Conservation (phyloP, 2,888 invertebrate species). For the Parnassius orleans region DNA sequence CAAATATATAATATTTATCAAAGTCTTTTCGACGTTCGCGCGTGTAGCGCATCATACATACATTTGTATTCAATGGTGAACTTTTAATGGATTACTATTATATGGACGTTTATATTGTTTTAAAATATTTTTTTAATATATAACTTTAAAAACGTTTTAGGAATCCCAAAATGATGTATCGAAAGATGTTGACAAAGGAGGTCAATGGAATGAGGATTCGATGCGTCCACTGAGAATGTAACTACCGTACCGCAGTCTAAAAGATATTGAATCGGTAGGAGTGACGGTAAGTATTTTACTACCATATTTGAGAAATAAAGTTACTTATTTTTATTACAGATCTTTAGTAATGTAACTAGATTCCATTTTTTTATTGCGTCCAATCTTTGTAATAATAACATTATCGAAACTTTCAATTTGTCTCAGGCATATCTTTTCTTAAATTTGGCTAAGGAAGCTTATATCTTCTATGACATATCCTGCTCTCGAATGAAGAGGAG, state of each 20-base stretch:
- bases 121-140: background rate
- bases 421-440: too few relatives aligned
- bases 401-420: too few relatives aligned
- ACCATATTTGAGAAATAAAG: too few relatives aligned
- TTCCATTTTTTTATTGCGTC: too few relatives aligned
- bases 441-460: too few relatives aligned
- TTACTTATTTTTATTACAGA: too few relatives aligned
- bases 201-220: slow-evolving; percentile 28
- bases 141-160: slow-evolving; percentile 16
- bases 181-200: slow-evolving; percentile 26
- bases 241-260: slow-evolving; percentile 38
- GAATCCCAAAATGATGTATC: slow-evolving; percentile 13
- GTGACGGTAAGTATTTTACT: slow-evolving; percentile 10
- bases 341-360: too few relatives aligned
- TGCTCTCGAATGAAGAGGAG: too few relatives aligned
- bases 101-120: too few relatives aligned
- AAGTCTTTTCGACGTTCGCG: slow-evolving; percentile 20
- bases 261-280: slow-evolving; percentile 5
- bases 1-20: slow-evolving; percentile 34
- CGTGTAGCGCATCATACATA: slow-evolving; percentile 14
- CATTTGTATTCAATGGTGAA: slow-evolving; percentile 13
- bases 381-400: too few relatives aligned
- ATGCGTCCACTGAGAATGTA: slow-evolving; percentile 27
- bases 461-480: too few relatives aligned
- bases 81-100: background rate